Base-by-base conservation (phyloP, 2,797 vertebrate species). In the Delichon dasypus region DNA sequence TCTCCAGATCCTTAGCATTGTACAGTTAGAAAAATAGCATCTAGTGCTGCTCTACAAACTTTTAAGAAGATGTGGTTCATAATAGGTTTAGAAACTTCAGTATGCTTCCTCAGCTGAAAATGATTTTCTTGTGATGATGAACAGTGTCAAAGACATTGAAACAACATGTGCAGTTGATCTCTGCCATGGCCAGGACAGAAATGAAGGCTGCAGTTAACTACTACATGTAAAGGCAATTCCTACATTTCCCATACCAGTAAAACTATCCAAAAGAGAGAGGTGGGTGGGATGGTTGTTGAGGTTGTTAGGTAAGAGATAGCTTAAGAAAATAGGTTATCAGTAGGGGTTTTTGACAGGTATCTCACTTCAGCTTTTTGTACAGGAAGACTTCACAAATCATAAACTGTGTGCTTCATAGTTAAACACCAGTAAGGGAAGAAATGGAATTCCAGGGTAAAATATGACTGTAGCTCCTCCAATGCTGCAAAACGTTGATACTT, bases 141-240 rank as follows among this genome's bases (percentile, higher is more conserved):
- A 13, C 22, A 27, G 44, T 16, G 44, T 36, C 54, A 47, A 17
- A 84, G 67, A 23, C 13, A 3, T 40, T 73, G 50, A 38, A 84
- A 40, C 44, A 77, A 27, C 5, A 5, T 0, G 4, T 1, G 0
- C 19, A 5, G 34, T 30, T 80, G 47, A 21, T 47, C 17, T 67
- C 76, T 74, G 55, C 55, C 30, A 3, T 14, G 29, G 30, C 45
- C 42, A 78, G 64, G 36, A 50, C 17, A 87, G 74, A 73, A 75
- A 32, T 13, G 45, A 82, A 42, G 38, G 26, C 40, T 79, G 36
- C 21, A 48, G 4, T 68, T 61, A n/a, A 29, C 50, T 78, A 32
- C 36, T 73, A 6, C 26, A 53, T 73, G 19, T 29, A 53, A 75
- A 61, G 70, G 26, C 3, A 17, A 8, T 62, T 83, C 51, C 40